A percentile compares a stretch with the other conserved stretches of the same genome.
These are phyloP conservation scores for Daktulosphaira vitifoliae DNA, from an alignment of 1,140 invertebrate species.

Conservation along the genomic window DNA sequence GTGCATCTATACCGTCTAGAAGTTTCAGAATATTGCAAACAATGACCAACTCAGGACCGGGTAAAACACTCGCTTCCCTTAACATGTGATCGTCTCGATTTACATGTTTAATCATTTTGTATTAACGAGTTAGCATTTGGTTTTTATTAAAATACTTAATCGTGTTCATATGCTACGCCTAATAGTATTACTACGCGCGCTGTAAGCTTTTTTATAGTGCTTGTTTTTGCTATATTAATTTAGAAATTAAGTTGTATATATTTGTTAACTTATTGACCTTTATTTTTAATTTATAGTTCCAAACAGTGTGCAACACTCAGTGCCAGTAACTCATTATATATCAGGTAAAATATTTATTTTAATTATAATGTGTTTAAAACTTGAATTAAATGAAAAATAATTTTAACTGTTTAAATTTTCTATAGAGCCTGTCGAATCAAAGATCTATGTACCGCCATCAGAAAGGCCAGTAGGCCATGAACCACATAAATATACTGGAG, in stretches of 20 bases:
- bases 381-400: background rate
- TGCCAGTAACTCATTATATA: constrained; percentile 4
- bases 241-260: too few species aligned
- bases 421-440: constrained; percentile 20
- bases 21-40: constrained; percentile 76
- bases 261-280: background rate
- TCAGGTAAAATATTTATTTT: constrained; percentile 1
- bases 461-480: constrained; percentile 56
- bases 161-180: too few species aligned
- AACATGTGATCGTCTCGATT: background rate
- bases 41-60: constrained; percentile 51
- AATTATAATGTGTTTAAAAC: too few species aligned
- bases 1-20: constrained; percentile 73
- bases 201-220: too few species aligned
- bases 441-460: constrained; percentile 50
- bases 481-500: constrained; percentile 70
- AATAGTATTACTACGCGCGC: too few species aligned
- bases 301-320: background rate
- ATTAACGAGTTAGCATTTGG: too few species aligned
- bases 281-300: background rate
- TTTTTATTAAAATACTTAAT: too few species aligned
- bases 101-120: too few species aligned
- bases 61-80: constrained; percentile 24
- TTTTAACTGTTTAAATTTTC: background rate
- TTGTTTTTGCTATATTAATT: too few species aligned